Base-by-base conservation (phyloP, 2,888 invertebrate species). In the Cordilura impudica region DNA sequence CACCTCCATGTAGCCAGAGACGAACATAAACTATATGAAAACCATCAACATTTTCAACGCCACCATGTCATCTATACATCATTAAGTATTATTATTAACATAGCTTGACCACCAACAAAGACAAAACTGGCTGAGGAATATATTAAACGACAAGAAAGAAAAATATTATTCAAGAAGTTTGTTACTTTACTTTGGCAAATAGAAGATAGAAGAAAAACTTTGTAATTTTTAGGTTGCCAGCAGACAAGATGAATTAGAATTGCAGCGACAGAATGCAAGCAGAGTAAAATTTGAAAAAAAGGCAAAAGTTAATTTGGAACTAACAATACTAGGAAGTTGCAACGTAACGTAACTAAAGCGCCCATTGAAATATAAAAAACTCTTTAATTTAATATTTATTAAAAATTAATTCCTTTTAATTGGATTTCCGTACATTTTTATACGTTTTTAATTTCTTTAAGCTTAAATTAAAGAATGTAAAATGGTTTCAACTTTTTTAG, bases 21-120 rank as follows among this genome's bases (percentile, higher is more conserved):
- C 21, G 31, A 21, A 26, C 53, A 71, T 45, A 61, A 45, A 67
- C 61, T 31, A 54, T 26, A 23, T n/a, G 21, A 63, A 31, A 75
- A 29, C 56, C 67, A 75, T 79, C 51, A 75, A 66, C 66, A 63
- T 71, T 75, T 75, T 63, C 71, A 71, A 75, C 71, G 79, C 75
- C 75, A 72, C 61, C 71, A 63, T 70, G 70, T 76, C 75, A 76
- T 69, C 69, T 45, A 76, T 76, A 76, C 75, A 65, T 70, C 75
- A 76, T 70, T 70, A 70, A 65, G 56, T 76, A 69, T 76, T 76
- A 76, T 76, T 76, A 70, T 76, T 21, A 31, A 43, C 49, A 29
- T 51, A 43, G 26, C 29, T 69, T 76, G 75, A 76, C 75, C 75
- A 76, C 75, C 75, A 76, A 76, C 75, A 70, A 43, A 53, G 75